Percentiles rank a stretch among this genome's conserved stretches.
phyloP scores from a whole-genome alignment of 2,797 vertebrate species.

The Danionella dracula region DNA sequence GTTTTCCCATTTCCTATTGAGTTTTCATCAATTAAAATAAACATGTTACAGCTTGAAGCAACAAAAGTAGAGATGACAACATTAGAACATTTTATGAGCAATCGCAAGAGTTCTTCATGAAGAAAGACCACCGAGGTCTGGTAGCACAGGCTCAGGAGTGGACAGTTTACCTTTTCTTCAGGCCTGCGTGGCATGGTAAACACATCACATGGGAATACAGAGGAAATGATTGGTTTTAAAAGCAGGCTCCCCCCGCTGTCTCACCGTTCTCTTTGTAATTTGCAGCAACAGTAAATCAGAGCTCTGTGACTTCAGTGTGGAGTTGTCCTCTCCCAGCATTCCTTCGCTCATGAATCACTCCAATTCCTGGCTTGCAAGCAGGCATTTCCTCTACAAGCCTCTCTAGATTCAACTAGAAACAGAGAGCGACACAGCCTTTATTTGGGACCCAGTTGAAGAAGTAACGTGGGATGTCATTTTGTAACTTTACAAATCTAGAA shows the following conservation, averaged over 20 bases:
- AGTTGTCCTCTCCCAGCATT: slow-evolving; percentile 78
- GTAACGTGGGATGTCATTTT: slow-evolving; percentile 5
- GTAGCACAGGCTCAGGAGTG: slow-evolving; percentile 5
- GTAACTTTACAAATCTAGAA: background rate
- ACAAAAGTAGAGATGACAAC: slow-evolving; percentile 15
- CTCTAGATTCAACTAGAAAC: slow-evolving; percentile 65
- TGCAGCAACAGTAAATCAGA: slow-evolving; percentile 96
- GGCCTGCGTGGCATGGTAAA: slow-evolving; percentile 87
- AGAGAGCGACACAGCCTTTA: slow-evolving; percentile 59
- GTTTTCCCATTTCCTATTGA: slow-evolving; percentile 43
- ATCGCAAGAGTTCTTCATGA: slow-evolving; percentile 62
- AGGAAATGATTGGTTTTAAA: slow-evolving; percentile 91
- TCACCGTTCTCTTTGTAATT: slow-evolving; percentile 88
- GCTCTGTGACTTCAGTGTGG: slow-evolving; percentile 80
- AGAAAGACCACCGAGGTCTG: slow-evolving; percentile 24
- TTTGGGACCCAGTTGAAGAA: slow-evolving; percentile 24
- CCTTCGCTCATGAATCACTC: slow-evolving; percentile 93
- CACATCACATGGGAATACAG: slow-evolving; percentile 81
- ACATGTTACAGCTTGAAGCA: slow-evolving; percentile 56
- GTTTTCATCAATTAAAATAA: slow-evolving; percentile 60
- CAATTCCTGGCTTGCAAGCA: slow-evolving; percentile 94
- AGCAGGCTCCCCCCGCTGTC: slow-evolving; percentile 83
- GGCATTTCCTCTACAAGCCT: slow-evolving; percentile 89
- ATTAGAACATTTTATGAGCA: slow-evolving; percentile 61
- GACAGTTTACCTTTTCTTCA: slow-evolving; percentile 63